Evolutionary conservation across 2,888 invertebrate species (phyloP).

Genomic region (Epirrhoe alternata): DNA sequence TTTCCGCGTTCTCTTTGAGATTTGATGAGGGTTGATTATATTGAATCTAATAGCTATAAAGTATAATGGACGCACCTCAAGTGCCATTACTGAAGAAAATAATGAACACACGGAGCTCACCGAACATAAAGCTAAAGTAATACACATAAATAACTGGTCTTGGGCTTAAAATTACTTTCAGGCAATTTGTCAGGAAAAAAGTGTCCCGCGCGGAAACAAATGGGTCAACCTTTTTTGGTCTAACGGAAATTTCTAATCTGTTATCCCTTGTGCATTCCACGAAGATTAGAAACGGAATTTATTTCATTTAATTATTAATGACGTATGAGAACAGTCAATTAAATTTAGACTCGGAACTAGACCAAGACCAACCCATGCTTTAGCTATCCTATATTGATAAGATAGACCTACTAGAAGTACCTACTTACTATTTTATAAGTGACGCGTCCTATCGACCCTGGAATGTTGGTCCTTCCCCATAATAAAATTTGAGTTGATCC

Average conservation of each 20-base stretch:
- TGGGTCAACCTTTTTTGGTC: constrained; percentile 74
- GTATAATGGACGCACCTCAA: constrained; percentile 39
- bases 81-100: constrained; percentile 45
- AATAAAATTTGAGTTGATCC: constrained; percentile 22
- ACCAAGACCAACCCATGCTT: not conserved
- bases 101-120: constrained; percentile 48
- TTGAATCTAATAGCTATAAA: constrained; percentile 38
- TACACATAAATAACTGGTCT: constrained; percentile 77
- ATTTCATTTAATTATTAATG: constrained; percentile 47
- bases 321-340: constrained; percentile 2
- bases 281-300: constrained; percentile 52
- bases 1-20: constrained; percentile 12
- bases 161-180: constrained; percentile 80
- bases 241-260: constrained; percentile 73
- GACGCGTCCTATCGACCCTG: not conserved
- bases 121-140: constrained; percentile 65
- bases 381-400: too few relatives aligned
- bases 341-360: too few relatives aligned
- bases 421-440: not conserved
- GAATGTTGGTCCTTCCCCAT: not conserved
- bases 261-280: constrained; percentile 60
- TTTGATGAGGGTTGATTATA: constrained; percentile 37
- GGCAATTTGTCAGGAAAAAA: constrained; percentile 80
- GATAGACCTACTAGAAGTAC: too few relatives aligned
- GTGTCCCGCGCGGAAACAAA: constrained; percentile 71